Evolutionary conservation across 2,113 vertebrate species (phyloP).

Genomic region (Elanoides forficatus): DNA sequence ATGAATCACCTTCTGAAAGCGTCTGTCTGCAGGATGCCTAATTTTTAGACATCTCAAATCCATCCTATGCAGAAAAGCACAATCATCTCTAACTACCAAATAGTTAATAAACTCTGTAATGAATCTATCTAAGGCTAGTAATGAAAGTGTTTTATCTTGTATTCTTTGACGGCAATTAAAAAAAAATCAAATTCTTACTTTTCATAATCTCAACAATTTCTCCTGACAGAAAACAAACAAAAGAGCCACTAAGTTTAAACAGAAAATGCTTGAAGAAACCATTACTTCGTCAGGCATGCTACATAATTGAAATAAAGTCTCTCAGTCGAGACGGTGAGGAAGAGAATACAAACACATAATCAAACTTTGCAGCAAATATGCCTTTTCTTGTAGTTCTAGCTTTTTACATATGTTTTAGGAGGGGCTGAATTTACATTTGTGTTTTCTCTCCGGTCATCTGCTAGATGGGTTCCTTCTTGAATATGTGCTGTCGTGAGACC

Average conservation of each 20-base stretch:
- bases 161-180: neutral
- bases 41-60: neutral
- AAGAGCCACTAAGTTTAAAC: neutral
- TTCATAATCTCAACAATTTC: neutral
- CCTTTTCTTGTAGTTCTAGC: neutral
- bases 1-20: constrained; percentile 40
- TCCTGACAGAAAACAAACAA: neutral
- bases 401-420: neutral
- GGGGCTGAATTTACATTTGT: neutral
- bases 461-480: neutral
- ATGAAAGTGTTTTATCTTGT: neutral
- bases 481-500: neutral
- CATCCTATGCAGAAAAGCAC: neutral
- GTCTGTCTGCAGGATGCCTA: neutral
- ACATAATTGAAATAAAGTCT: neutral
- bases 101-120: neutral
- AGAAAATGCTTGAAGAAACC: neutral
- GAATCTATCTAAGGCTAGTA: neutral
- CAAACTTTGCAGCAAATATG: neutral
- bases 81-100: neutral
- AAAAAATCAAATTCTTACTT: neutral
- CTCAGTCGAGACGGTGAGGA: neutral
- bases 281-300: neutral
- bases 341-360: neutral
- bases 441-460: neutral